A percentile compares a stretch with the other conserved stretches of the same genome.
phyloP scores from a whole-genome alignment of 1,140 invertebrate genomes.

The Macrostomum lignano region DNA sequence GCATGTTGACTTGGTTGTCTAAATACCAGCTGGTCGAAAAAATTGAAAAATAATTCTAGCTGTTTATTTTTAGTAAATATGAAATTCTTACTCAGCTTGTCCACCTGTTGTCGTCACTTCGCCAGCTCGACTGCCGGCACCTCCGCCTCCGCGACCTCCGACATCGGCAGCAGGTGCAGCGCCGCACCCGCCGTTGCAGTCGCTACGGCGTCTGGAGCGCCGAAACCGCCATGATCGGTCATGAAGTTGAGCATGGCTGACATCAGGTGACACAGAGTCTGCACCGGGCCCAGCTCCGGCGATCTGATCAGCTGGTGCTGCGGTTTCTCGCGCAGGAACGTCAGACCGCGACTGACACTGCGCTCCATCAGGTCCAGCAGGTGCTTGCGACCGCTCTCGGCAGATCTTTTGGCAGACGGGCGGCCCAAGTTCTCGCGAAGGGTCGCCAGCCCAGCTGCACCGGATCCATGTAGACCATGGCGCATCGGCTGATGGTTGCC shows the following conservation, averaged over 20 bases:
- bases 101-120: no score
- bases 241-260: not conserved
- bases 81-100: no score
- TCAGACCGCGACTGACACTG: conserved; percentile 29
- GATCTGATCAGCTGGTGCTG: conserved; percentile 14
- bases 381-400: conserved; percentile 24
- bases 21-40: no score
- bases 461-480: conserved; percentile 29
- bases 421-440: conserved; percentile 22
- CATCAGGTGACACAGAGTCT: not conserved
- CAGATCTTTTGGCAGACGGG: conserved; percentile 16
- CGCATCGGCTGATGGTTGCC: conserved; percentile 25
- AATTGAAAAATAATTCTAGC: no score
- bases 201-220: not conserved
- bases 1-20: no score
- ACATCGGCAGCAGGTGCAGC: no score
- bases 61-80: no score
- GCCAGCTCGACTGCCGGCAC: no score
- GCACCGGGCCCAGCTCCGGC: not conserved
- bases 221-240: not conserved
- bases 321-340: conserved; percentile 12
- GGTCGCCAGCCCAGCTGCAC: conserved; percentile 23
- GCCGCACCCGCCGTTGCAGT: not conserved
- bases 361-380: conserved; percentile 34
- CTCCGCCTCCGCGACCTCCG: no score